phyloP scores from a whole-genome alignment of 2,113 vertebrate species.

The Cyanoramphus novaezelandiae region DNA sequence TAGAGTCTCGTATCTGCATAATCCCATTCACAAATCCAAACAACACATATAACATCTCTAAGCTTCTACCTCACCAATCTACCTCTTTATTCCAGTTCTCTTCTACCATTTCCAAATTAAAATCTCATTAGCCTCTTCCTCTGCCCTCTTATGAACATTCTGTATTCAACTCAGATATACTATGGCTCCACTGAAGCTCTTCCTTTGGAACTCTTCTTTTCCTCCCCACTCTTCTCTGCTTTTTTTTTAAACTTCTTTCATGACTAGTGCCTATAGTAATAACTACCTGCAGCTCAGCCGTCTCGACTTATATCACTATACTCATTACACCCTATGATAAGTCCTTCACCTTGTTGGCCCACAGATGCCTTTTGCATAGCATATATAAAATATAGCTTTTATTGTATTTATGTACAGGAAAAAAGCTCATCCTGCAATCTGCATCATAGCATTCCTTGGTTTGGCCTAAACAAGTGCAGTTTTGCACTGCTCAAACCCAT shows the following conservation, averaged over 20 bases:
- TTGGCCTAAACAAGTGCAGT: background rate
- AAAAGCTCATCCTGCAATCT: background rate
- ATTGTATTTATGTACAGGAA: background rate
- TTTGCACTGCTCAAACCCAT: background rate
- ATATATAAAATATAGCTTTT: background rate
- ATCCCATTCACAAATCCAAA: background rate
- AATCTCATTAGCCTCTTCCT: background rate
- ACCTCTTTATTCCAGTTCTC: background rate
- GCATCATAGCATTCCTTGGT: background rate
- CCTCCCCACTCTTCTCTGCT: accelerated
- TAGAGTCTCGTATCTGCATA: background rate
- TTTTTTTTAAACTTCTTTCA: background rate
- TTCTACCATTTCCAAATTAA: background rate
- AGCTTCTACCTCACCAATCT: background rate
- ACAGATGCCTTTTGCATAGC: background rate
- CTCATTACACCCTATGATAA: background rate
- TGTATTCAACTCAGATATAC: background rate
- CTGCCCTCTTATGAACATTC: background rate
- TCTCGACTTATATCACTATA: background rate
- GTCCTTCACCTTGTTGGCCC: background rate
- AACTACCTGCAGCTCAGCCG: background rate
- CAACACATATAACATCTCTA: background rate
- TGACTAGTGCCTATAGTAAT: background rate
- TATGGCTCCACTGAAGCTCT: background rate
- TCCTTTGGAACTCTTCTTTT: background rate